These are phyloP conservation scores for Palythoa heliodiscus DNA, from an alignment of 92 coral and sea anemone genomes.

Conservation along the genomic window DNA sequence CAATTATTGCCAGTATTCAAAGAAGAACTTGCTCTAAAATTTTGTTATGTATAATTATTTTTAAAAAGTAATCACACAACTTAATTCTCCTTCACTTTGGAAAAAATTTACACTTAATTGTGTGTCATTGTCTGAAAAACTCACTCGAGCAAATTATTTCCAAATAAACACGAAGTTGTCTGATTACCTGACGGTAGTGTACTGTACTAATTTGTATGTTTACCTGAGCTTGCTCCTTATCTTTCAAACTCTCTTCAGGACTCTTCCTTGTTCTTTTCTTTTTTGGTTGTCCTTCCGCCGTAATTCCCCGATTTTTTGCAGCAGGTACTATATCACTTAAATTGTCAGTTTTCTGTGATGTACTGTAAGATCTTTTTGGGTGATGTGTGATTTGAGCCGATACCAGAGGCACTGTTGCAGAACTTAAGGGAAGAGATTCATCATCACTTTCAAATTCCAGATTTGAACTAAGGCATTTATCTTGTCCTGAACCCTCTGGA, in stretches of 20 bases:
- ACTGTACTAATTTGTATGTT: not conserved
- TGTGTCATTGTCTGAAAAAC: too few relatives aligned
- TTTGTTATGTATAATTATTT: too few relatives aligned
- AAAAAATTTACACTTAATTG: too few relatives aligned
- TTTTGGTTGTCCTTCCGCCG: not conserved
- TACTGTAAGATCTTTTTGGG: slow-evolving; percentile 31
- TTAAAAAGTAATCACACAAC: too few relatives aligned
- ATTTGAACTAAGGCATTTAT: not conserved
- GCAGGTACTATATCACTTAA: not conserved
- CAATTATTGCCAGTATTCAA: too few relatives aligned
- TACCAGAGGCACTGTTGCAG: not conserved
- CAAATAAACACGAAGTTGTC: too few relatives aligned
- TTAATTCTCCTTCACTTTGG: too few relatives aligned
- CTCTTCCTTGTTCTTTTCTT: slow-evolving; percentile 47
- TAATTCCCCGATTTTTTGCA: not conserved
- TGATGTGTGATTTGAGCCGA: not conserved
- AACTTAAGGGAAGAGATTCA: slow-evolving; percentile 7
- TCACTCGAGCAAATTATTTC: too few relatives aligned
- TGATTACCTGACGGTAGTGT: too few relatives aligned
- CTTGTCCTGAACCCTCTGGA: not conserved
- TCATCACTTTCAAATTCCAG: slow-evolving; percentile 22
- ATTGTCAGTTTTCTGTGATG: slow-evolving; percentile 29
- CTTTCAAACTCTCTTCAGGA: slow-evolving; percentile 29
- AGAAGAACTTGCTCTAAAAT: too few relatives aligned
- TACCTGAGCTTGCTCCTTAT: slow-evolving; percentile 48